phyloP scores from a whole-genome alignment of 1,140 invertebrate genomes.

The Pseudomyrmex cubaensis region DNA sequence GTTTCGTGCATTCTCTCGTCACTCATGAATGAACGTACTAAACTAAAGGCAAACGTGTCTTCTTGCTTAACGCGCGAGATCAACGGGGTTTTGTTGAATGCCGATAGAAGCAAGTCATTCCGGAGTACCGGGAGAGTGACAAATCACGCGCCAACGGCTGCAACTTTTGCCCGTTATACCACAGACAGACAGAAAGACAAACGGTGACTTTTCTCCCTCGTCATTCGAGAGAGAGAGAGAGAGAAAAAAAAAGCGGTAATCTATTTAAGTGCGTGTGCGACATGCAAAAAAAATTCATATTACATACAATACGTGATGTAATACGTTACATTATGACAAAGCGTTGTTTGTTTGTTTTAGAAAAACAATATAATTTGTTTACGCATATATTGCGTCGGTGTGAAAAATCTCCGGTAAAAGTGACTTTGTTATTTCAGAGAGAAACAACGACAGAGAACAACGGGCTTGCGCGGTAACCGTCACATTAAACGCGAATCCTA shows the following conservation, averaged over 20 bases:
- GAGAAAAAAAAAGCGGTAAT: background rate
- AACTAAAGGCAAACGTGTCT: slow-evolving; percentile 39
- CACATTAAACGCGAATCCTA: background rate
- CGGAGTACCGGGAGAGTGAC: slow-evolving; percentile 41
- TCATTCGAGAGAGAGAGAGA: background rate
- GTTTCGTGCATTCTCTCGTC: slow-evolving; percentile 21
- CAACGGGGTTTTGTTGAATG: slow-evolving; percentile 44
- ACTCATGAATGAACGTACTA: slow-evolving; percentile 39
- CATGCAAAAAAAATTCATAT: no score
- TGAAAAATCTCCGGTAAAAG: no score
- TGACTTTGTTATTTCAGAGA: no score
- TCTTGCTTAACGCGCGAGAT: slow-evolving; percentile 47
- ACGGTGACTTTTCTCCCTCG: slow-evolving; percentile 26
- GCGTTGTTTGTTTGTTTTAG: no score
- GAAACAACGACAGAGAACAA: no score
- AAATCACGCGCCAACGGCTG: slow-evolving; percentile 54
- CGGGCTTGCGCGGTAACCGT: no score
- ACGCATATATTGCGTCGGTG: no score
- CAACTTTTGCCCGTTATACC: slow-evolving; percentile 46
- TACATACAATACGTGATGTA: no score
- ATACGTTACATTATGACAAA: no score
- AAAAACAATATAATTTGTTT: no score
- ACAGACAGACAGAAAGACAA: background rate
- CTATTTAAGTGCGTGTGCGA: background rate
- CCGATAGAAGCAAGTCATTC: slow-evolving; percentile 53